Base-by-base conservation (phyloP, 2,888 invertebrate species). In the Scaptodrosophila latifasciaeformis region DNA sequence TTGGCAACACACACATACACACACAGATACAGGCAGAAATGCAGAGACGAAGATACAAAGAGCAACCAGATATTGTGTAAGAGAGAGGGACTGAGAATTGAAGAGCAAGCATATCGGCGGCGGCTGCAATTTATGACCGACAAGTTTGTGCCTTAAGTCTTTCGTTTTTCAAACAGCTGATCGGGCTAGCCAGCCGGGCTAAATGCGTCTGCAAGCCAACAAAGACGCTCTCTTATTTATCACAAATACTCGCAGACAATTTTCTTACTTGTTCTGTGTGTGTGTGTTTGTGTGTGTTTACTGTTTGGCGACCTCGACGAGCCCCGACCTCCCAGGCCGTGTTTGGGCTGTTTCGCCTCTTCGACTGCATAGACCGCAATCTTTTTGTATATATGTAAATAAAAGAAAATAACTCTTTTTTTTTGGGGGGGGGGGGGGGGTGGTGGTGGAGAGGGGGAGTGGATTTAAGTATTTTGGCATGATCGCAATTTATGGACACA, bases 71-170 rank as follows among this genome's bases (percentile, higher is more conserved):
- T 3, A 24, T 24, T 24, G 24, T n/a, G n/a, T 3, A 24, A 24
- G 18, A 35, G 31, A 13, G 47, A 57, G 19, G 43, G 46, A 42
- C 42, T 24, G 39, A 29, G 50, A 12, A 35, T 12, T 9, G 29
- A 30, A 4, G 13, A 30, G 10, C n/a, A 27, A 24, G 45, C 9
- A 15, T 19, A 21, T 12, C 18, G 48, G 24, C 30, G 27, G 45
- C 6, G 34, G 37, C 47, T 21, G 17, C 13, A 31, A 76, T 76
- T 72, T 76, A 76, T 76, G 72, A 62, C 44, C 58, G 69, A 63
- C 76, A 71, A 72, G 74, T 72, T 74, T 70, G 76, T 64, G 70
- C 70, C 76, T 76, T 63, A 64, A 67, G 76, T 70, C 70, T 76
- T 74, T 72, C 65, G 69, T 67, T 53, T 58, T 24, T 7, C 17